Percentiles rank a stretch among this genome's conserved stretches.
Conservation (phyloP, 2,113 vertebrate species). For the Macrotis lagotis region DNA sequence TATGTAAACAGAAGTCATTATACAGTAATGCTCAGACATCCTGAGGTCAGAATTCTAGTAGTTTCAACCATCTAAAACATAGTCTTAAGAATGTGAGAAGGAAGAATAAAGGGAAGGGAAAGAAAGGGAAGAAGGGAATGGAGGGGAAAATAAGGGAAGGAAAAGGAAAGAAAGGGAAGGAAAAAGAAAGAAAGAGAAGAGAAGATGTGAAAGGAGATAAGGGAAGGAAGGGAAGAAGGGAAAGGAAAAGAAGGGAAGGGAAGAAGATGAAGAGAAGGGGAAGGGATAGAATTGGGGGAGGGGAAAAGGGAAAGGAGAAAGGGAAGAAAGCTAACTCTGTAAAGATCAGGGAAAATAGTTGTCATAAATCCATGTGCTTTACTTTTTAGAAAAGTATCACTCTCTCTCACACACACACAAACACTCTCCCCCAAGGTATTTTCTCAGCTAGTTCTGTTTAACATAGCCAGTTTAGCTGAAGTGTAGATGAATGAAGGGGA, state of each 20-base stretch:
- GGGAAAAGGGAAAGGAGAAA: neutral
- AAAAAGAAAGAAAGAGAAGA: neutral
- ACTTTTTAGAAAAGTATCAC: slow-evolving; percentile 11
- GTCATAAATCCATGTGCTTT: neutral
- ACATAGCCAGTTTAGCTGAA: neutral
- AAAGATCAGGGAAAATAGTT: slow-evolving; percentile 15
- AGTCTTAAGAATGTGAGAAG: neutral
- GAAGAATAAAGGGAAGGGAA: neutral
- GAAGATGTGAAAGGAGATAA: too few relatives aligned
- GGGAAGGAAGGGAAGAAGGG: neutral
- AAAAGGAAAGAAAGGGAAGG: too few relatives aligned
- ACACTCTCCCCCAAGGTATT: neutral
- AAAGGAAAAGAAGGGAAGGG: too few relatives aligned
- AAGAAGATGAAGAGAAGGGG: too few relatives aligned
- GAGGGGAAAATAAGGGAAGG: too few relatives aligned
- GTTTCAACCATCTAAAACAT: neutral
- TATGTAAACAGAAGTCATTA: neutral
- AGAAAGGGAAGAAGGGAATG: neutral
- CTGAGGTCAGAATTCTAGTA: neutral
- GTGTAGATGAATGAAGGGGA: neutral
- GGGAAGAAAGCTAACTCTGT: neutral
- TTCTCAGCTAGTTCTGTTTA: neutral
- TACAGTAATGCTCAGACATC: neutral
- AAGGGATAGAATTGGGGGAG: too few relatives aligned
- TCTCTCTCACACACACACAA: neutral